phyloP scores from a whole-genome alignment of 2,113 vertebrate species.

The Toxotes chatareus region DNA sequence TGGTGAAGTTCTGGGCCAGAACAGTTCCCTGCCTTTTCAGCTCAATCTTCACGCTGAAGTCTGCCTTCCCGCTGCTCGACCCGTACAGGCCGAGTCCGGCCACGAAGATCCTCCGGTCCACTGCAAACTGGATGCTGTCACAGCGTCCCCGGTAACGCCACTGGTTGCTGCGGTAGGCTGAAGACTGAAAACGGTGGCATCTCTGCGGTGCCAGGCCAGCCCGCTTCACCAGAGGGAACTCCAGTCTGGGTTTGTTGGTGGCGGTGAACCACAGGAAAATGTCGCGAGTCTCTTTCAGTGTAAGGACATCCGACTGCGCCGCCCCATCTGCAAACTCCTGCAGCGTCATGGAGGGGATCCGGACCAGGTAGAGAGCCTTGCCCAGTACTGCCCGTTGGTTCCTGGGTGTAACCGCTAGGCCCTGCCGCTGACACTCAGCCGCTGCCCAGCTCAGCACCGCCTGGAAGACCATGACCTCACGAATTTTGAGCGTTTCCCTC shows the following conservation, averaged over 20 bases:
- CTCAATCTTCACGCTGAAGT: slow-evolving; percentile 93
- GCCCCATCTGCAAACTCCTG: slow-evolving; percentile 94
- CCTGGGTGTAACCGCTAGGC: slow-evolving; percentile 82
- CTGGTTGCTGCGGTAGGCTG: slow-evolving; percentile 95
- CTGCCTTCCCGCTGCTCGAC: slow-evolving; percentile 92
- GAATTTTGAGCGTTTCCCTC: slow-evolving; percentile 92
- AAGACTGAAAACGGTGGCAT: slow-evolving; percentile 95
- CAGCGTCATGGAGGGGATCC: slow-evolving; percentile 93
- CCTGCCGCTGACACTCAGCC: slow-evolving; percentile 91
- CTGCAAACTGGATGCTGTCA: slow-evolving; percentile 96
- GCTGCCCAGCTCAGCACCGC: slow-evolving; percentile 91
- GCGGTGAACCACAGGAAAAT: slow-evolving; percentile 96
- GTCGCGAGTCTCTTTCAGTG: slow-evolving; percentile 91
- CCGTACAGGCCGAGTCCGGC: slow-evolving; percentile 93
- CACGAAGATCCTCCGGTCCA: slow-evolving; percentile 93
- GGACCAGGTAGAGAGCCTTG: slow-evolving; percentile 90
- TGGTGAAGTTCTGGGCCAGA: slow-evolving; percentile 92
- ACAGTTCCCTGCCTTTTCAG: slow-evolving; percentile 91
- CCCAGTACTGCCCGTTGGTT: slow-evolving; percentile 92
- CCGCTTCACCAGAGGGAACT: slow-evolving; percentile 88
- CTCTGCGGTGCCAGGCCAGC: slow-evolving; percentile 89
- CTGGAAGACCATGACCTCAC: slow-evolving; percentile 92
- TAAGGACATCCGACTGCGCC: slow-evolving; percentile 92
- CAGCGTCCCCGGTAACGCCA: slow-evolving; percentile 95
- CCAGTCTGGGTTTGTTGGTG: slow-evolving; percentile 89